Base-by-base conservation (phyloP, 2,888 invertebrate genomes). In the Thymelicus sylvestris region DNA sequence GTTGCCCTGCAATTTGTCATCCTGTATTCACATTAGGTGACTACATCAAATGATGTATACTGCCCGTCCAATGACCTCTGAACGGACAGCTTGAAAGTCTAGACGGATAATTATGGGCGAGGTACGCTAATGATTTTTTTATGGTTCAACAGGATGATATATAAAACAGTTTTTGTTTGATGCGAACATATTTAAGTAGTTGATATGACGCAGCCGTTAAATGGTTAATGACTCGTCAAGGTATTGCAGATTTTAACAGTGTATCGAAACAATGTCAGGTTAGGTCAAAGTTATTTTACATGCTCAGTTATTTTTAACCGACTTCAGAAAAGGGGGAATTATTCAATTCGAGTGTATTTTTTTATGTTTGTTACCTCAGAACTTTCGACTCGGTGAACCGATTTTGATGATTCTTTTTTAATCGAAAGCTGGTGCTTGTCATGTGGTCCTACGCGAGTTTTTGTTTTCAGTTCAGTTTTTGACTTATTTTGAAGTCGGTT, bases 101-200 rank as follows among this genome's bases (percentile, higher is more conserved):
- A 73, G 73, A 73, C 73, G 55, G 66, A 64, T 71, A 64, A 69
- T 66, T 73, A 67, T 71, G 73, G 66, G 48, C 64, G 69, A 69
- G 64, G 69, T 69, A 62, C 64, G 24, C 69, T 69, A 69, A 69
- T 64, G 69, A 69, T 69, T 69, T 69, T 69, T 69, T 64, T 69
- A 69, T 69, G 64, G 59, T 57, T 38, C 31, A 13, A 55, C 47
- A 69, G 64, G 69, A 64, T 66, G 41, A 66, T 69, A 15, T 50
- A 63, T 64, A 50, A 47, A 68, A 66, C 39, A 52, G 39, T 47
- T 50, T 55, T 47, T 63, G 67, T 50, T 31, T 60, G 44, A 24
- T 44, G 15, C 15, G 6, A 15, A 52, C 50, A 19, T 52, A 8
- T 52, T 52, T 52, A 52, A 19, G 50, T 50, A 52, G 19, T 15